Evolutionary conservation across 2,797 vertebrate species (phyloP), one percentile per base, ranked within the genome.

Genomic region (Eurystomus glaucurus): DNA sequence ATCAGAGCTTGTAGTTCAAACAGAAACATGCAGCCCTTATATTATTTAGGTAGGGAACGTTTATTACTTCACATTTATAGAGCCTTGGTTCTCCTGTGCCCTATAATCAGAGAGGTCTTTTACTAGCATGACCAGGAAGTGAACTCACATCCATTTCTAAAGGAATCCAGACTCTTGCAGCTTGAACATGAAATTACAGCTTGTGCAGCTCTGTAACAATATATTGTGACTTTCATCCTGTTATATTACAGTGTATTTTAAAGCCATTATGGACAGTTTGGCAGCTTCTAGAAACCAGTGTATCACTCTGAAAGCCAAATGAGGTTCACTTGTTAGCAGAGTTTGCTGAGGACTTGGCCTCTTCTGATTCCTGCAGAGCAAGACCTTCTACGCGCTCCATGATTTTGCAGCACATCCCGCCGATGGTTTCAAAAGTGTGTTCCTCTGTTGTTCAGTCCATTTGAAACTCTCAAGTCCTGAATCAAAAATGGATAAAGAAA

Each of bases 1-100:
- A 60, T 43, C 50, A 66, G 69, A 71, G 46, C 6, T 5, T n/a
- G 55, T n/a, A 39, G 37, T 46, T 87, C 31, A 61, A 85, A 35
- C 23, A 28, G 31, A 41, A 92, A 45, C 74, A 65, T 8, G 12
- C 20, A 57, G 65, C 11, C 35, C n/a, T 41, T 64, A 2, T 41
- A 11, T 74, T 83, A 74, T 70, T 79, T 62, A 77, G 55, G 71
- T 37, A 83, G 70, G 68, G 20, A 13, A 78, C 85, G 31, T 86
- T 92, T 68, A 83, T 88, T 80, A 55, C 41, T 86, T 52, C 11
- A 43, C 41, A 11, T 81, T 85, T 91, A 65, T 45, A 33, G 50
- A 91, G 54, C 26, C n/a, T 52, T 78, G n/a, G 9, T 57, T 91
- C 90, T 97, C 61, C 61, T 57, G 81, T 90, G 72, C n/a, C 65